Evolutionary conservation across 2,113 vertebrate species (phyloP).

Genomic region (Cynocephalus volans): DNA sequence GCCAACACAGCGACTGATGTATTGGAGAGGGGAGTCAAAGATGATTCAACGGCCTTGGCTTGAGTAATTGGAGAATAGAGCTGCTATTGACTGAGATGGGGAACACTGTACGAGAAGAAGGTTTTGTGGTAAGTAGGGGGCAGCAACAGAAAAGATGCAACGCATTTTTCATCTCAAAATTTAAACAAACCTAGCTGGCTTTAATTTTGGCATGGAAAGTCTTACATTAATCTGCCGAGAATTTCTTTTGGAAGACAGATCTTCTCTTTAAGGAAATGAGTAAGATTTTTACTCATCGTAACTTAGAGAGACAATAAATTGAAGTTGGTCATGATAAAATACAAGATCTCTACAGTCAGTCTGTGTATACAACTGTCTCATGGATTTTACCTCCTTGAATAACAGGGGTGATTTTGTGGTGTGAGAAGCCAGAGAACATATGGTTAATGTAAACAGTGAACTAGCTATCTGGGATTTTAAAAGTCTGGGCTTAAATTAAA

Average conservation of each 20-base stretch:
- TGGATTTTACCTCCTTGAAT: constrained; percentile 30
- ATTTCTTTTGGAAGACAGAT: constrained; percentile 49
- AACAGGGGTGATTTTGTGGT: constrained; percentile 53
- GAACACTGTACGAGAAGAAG: background rate
- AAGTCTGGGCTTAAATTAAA: constrained; percentile 59
- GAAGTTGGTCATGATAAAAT: constrained; percentile 67
- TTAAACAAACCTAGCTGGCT: constrained; percentile 67
- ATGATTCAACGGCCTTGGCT: background rate
- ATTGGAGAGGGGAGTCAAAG: background rate
- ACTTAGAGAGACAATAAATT: constrained; percentile 47
- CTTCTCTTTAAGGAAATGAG: constrained; percentile 44
- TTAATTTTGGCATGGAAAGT: constrained; percentile 52
- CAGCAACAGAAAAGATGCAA: background rate
- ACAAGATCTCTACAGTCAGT: constrained; percentile 42
- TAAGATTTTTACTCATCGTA: constrained; percentile 56
- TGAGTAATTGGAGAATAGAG: background rate
- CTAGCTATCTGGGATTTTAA: constrained; percentile 59
- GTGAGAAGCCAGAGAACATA: constrained; percentile 35
- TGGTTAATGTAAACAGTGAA: constrained; percentile 72
- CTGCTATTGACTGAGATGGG: background rate
- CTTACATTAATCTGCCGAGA: constrained; percentile 49
- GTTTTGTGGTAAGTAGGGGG: background rate
- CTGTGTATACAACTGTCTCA: constrained; percentile 45
- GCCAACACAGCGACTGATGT: background rate
- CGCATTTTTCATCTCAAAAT: constrained; percentile 68